Base-by-base conservation (phyloP, 2,113 vertebrate genomes). In the Bufo bufo region DNA sequence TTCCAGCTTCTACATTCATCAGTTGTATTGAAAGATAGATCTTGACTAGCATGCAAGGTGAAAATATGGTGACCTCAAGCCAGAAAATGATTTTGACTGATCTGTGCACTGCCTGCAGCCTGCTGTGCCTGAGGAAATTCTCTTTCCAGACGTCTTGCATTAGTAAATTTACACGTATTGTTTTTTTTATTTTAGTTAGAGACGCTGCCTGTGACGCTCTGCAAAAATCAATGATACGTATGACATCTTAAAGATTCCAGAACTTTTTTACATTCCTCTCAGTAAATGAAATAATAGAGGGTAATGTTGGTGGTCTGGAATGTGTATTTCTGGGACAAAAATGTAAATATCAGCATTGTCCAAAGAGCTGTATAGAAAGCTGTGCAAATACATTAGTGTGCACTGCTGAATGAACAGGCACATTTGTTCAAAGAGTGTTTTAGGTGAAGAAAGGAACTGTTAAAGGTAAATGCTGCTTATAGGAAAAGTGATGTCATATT, bases 71-170 rank as follows among this genome's bases (percentile, higher is more conserved):
- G 81, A 65, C 59, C 61, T 82, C 45, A 82, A 82, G 81, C 81
- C 45, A 66, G 19, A n/a, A 49, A 82, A 82, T 49, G 47, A 61
- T 50, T 66, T 47, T 82, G 81, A 82, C 45, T 82, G 81, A 82
- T 84, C 12, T 71, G 63, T 16, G 20, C n/a, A 54, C 4, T 82
- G 81, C 61, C 47, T 66, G 47, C 61, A 65, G 81, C 81, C 50
- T 50, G 61, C 59, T 20, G 20, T 82, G 81, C 66, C 81, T 82
- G 81, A 66, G 66, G 61, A 82, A 49, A 23, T 82, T 82, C 63
- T 82, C 80, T 63, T 65, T 82, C 81, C 81, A 82, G 81, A 82
- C 81, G 59, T 82, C 81, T 61, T n/a, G 81, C 58, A 82, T 82
- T 82, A 82, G 79, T 66, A 82, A n/a, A 82, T 82, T 82, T 82